Conservation (phyloP, 2,113 vertebrate genomes). For the Psephotus haematonotus region DNA sequence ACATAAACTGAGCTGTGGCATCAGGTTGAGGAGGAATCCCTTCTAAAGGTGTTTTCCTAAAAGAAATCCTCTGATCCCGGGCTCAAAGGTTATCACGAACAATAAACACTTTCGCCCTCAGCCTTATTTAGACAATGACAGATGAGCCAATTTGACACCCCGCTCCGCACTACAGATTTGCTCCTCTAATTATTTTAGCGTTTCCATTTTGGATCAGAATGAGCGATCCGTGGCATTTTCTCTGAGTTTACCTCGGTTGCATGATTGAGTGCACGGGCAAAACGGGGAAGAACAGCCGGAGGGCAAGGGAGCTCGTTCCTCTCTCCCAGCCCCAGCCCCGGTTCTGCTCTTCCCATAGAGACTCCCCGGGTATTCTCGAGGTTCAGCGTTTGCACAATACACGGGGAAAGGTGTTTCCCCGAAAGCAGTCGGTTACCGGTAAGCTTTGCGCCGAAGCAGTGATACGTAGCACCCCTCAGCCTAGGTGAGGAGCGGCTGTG, state of each 20-base stretch:
- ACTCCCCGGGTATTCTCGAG: neutral
- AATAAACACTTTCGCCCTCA: slow-evolving; percentile 15
- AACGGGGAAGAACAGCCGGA: neutral
- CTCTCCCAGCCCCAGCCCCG: neutral
- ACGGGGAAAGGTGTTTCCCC: neutral
- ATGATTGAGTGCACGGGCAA: fast-evolving
- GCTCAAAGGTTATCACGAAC: neutral
- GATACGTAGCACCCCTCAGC: neutral
- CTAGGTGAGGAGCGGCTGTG: neutral
- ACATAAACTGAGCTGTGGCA: neutral
- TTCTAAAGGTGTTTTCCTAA: neutral
- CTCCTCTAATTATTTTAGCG: neutral
- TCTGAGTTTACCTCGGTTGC: neutral
- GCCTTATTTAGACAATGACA: neutral
- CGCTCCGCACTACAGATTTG: neutral
- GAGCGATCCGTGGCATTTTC: neutral
- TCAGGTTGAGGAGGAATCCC: neutral
- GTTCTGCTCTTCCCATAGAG: neutral
- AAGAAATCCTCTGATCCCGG: neutral
- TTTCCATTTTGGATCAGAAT: neutral
- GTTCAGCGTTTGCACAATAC: neutral
- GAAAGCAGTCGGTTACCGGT: neutral
- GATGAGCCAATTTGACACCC: neutral
- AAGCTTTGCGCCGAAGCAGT: neutral
- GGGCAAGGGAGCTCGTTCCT: neutral